Conservation (phyloP, 1,140 invertebrate genomes). For the Diploscapter pachys region DNA sequence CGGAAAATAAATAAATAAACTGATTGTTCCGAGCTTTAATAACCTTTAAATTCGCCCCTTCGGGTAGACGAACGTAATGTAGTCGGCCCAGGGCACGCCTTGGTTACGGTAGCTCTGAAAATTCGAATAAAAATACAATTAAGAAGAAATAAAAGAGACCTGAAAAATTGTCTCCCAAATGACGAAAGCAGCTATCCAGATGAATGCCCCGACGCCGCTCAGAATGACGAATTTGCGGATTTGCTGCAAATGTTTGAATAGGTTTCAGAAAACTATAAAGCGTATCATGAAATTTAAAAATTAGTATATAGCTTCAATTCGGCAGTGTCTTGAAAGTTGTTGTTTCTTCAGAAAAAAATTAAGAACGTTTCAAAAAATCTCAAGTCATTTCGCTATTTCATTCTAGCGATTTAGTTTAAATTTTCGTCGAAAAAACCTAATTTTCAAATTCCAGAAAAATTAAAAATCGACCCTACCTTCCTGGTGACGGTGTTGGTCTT, state of each 20-base stretch:
- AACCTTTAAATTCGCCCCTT: constrained; percentile 2
- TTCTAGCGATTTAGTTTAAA: no score
- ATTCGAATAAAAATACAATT: background rate
- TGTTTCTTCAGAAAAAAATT: no score
- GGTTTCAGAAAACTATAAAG: no score
- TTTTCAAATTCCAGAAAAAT: background rate
- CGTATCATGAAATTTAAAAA: no score
- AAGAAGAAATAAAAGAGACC: background rate
- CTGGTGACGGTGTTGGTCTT: background rate
- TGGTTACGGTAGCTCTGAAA: constrained; percentile 6
- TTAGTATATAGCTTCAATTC: no score
- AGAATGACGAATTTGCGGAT: constrained; percentile 5
- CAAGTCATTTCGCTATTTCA: background rate
- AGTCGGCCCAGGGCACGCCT: constrained; percentile 9
- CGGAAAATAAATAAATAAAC: background rate
- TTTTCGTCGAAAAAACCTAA: background rate
- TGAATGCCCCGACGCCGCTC: background rate
- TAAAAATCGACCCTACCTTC: background rate
- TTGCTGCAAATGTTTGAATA: no score
- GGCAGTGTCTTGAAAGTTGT: no score
- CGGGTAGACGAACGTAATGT: constrained; percentile 15
- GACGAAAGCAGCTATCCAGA: constrained; percentile 3
- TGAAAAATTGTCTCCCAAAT: constrained; percentile 13
- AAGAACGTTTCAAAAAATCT: background rate
- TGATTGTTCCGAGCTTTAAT: background rate